Base-by-base conservation (phyloP, 2,797 vertebrate species). In the Chelon labrosus region DNA sequence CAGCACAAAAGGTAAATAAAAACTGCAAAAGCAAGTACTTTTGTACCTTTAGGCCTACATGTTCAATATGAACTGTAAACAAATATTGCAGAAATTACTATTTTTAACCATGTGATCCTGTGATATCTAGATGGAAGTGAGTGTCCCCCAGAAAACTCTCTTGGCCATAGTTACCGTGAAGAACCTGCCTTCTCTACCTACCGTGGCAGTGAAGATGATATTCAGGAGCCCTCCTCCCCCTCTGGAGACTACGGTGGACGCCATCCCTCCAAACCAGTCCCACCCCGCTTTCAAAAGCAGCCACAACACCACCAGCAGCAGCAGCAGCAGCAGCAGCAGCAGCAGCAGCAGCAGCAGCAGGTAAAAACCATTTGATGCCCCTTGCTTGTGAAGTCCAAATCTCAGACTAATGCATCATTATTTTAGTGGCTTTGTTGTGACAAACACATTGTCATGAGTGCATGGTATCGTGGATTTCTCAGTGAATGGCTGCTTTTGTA, bases 211-310 rank as follows among this genome's bases (percentile, higher is more conserved):
- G 97, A 98, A 44, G 97, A 98, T 3, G 97, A 98, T 35, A 80
- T 84, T 44, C 87, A 90, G 19, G 97, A 98, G 78, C 89, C 95
- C 0, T 88, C 91, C 5, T 97, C 96, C 0, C 96, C 97, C 0
- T 80, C 93, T n/a, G 96, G 95, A 51, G 98, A 98, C 37, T 96
- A 96, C 68, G 85, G 50, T 82, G 97, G 96, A 70, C 96, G 95
- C 54, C 96, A 96, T 75, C 37, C 88, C 44, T 70, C 90, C 59
- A 99, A 99, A 80, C 90, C 96, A 1, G 90, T 98, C 39, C 95
- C 97, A 3, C 97, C 98, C 0, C 95, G 98, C 17, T 99, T 99
- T 84, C 98, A 98, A 83, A 97, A 97, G 69, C 97, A 97, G 78
- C 80, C 83, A 22, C 91, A 87, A 38, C 91, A 88, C 5, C 91